Base-by-base conservation (phyloP, 2,888 invertebrate species). In the Phortica magna region DNA sequence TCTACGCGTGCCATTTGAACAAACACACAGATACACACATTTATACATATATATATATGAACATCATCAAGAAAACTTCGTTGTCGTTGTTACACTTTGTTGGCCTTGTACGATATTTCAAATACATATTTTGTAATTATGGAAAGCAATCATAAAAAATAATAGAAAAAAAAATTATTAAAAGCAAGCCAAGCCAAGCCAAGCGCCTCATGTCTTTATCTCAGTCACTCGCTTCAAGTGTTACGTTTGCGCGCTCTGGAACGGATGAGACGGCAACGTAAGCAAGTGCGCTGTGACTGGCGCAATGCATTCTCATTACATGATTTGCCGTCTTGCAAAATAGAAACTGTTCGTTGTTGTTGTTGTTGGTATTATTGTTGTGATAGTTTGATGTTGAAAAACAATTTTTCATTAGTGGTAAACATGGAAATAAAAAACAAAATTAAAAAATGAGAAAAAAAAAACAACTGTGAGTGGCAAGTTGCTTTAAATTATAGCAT, bases 401-500 rank as follows among this genome's bases (percentile, higher is more conserved):
- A 31, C 31, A 31, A 31, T 31, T 31, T 31, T 31, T 31, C 31
- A 31, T 31, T 31, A 31, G 31, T 31, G 31, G 31, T 1, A 31
- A 31, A 31, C 31, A 31, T 31, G 31, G 31, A 31, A 48, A 48
- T 48, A 48, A 14, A 48, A 14, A 12, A 48, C 3, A 48, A 2
- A 9, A 48, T 48, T 48, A 5, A 48, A 9, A 48, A 7, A 7
- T 6, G 10, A 43, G 43, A 43, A 43, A 48, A 14, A 48, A 48
- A 48, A 48, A 48, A 6, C 10, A 12, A 48, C 5, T 48, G 31
- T 31, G 5, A 6, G 48, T 12, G 48, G 9, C 48, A 48, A 48
- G 9, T 48, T 48, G 31, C 5, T 31, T 31, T 31, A 31, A 31
- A 31, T 48, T 53, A 84, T 85, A 88, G 74, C 83, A 61, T 55